Evolutionary conservation across 2,113 vertebrate species (phyloP).

Genomic region (zebrafish (Danio rerio)): DNA sequence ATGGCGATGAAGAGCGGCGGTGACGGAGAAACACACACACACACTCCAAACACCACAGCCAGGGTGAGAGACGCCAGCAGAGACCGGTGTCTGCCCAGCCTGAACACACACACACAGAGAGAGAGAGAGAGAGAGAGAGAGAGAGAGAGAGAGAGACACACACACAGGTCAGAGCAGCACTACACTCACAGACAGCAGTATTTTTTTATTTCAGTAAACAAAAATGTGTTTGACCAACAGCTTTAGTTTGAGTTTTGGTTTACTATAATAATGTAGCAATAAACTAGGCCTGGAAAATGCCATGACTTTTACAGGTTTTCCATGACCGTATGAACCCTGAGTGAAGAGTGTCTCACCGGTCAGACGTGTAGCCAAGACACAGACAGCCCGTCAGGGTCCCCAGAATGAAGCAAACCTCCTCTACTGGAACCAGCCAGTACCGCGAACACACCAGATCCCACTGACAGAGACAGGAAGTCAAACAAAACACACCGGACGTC

Average conservation of each 20-base stretch:
- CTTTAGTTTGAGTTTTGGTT: no score
- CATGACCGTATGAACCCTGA: no score
- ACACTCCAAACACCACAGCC: constrained; percentile 83
- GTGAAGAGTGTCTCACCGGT: constrained; percentile 77
- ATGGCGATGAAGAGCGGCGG: constrained; percentile 84
- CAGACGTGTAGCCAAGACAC: constrained; percentile 80
- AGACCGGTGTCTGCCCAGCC: constrained; percentile 81
- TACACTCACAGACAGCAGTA: no score
- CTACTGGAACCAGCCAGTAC: constrained; percentile 88
- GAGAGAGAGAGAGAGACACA: neutral
- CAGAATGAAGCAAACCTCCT: constrained; percentile 89
- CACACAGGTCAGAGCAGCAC: neutral
- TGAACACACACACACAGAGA: constrained; percentile 53
- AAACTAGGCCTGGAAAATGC: no score
- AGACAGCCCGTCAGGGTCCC: constrained; percentile 85
- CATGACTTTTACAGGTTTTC: no score
- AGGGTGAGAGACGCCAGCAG: constrained; percentile 82
- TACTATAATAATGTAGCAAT: no score
- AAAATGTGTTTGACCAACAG: no score
- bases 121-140: no score
- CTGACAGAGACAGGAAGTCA: constrained; percentile 65
- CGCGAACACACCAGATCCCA: constrained; percentile 88
- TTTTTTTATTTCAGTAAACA: no score
- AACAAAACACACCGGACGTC: neutral
- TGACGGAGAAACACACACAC: constrained; percentile 84